Conservation (phyloP, 2,888 invertebrate genomes). For the Timandra comae region DNA sequence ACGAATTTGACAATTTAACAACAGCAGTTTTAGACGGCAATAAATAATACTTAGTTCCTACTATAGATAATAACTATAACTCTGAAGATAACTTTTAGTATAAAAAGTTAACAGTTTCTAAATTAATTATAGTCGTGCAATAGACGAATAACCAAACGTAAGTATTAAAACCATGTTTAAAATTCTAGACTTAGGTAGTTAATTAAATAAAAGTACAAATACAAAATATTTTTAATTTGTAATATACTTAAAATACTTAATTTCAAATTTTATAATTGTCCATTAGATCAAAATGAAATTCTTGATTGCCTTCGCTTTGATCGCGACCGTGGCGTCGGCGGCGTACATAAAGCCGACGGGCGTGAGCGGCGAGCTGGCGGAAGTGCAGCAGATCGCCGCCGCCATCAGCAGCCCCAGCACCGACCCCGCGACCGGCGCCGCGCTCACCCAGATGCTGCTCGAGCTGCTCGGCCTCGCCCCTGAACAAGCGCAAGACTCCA, state of each 20-base stretch:
- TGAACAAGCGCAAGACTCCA: slow-evolving; percentile 2
- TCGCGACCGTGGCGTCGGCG: slow-evolving; percentile 48
- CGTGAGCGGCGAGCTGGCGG: slow-evolving; percentile 20
- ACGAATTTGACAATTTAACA: too few species aligned
- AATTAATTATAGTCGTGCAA: slow-evolving; percentile 26
- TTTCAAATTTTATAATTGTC: too few species aligned
- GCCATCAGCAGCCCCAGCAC: slow-evolving; percentile 45
- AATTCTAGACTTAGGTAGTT: too few species aligned
- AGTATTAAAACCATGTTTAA: too few species aligned
- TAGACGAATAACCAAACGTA: slow-evolving; percentile 19
- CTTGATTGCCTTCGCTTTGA: slow-evolving; percentile 44
- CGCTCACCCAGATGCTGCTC: slow-evolving; percentile 20
- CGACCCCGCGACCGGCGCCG: slow-evolving; percentile 24
- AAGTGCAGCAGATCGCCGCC: slow-evolving; percentile 38
- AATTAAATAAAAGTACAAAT: too few species aligned
- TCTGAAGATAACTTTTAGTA: slow-evolving; percentile 24
- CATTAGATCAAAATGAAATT: slow-evolving; percentile 52
- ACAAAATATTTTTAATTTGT: too few species aligned
- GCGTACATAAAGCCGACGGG: slow-evolving; percentile 24
- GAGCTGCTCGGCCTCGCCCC: slow-evolving; percentile 12
- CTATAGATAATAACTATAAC: too few species aligned
- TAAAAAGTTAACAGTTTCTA: slow-evolving; percentile 21
- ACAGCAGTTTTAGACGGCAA: too few species aligned
- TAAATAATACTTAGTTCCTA: too few species aligned
- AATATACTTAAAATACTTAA: too few species aligned